Evolutionary conservation across 2,797 vertebrate species (phyloP).

Genomic region (Pitangus sulphuratus): DNA sequence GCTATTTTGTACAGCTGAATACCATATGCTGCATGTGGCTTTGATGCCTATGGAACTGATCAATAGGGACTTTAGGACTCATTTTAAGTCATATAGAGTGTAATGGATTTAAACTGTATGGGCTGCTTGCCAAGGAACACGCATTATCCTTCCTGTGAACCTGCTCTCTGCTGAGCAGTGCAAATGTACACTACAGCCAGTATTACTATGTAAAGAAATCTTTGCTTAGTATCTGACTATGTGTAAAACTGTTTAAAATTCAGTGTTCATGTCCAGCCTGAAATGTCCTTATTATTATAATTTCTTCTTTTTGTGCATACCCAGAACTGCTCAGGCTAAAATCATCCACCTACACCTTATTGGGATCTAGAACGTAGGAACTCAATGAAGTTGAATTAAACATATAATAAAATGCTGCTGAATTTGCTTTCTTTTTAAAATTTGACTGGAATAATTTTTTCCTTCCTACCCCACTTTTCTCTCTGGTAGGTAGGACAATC

Average conservation of each 20-base stretch:
- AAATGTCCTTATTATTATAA: not conserved
- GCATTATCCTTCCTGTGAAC: not conserved
- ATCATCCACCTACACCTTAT: rapidly evolving
- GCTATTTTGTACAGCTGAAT: not conserved
- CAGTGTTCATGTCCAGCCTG: not conserved
- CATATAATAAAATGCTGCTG: not conserved
- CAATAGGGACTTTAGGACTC: not conserved
- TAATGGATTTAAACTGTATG: not conserved
- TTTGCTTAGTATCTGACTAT: not conserved
- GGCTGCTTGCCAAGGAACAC: not conserved
- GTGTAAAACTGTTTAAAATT: not conserved
- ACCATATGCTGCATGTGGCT: not conserved
- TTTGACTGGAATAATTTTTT: not conserved
- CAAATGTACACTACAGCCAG: not conserved
- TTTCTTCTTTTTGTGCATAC: not conserved
- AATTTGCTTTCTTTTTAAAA: not conserved
- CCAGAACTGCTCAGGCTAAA: not conserved
- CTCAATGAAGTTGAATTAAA: not conserved
- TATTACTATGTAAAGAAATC: not conserved
- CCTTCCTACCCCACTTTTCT: not conserved
- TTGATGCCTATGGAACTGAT: not conserved
- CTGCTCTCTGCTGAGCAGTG: not conserved
- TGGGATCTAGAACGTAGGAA: not conserved
- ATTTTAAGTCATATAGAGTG: not conserved
- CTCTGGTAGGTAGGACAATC: not conserved